phyloP scores from a whole-genome alignment of 2,113 vertebrate species.

The Microcebus murinus region DNA sequence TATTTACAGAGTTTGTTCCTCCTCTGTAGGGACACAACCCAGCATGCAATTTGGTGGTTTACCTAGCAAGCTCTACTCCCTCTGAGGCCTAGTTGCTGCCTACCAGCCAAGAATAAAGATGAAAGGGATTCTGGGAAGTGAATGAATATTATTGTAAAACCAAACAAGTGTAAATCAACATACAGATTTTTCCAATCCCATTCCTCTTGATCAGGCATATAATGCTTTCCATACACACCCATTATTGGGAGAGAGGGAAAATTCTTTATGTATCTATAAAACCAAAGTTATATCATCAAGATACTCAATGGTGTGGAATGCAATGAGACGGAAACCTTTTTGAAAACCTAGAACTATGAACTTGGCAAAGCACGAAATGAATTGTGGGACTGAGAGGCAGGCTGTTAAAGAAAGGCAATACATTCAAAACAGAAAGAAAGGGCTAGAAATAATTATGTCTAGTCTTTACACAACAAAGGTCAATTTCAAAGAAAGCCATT shows the following conservation, averaged over 20 bases:
- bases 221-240: neutral
- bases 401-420: neutral
- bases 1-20: slow-evolving; percentile 61
- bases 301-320: neutral
- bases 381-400: neutral
- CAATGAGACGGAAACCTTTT: slow-evolving; percentile 9
- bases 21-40: slow-evolving; percentile 28
- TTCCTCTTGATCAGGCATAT: neutral
- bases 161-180: neutral
- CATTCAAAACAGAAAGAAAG: slow-evolving; percentile 18
- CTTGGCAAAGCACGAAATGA: neutral
- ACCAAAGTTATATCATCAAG: neutral
- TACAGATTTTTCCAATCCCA: neutral
- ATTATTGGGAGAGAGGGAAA: neutral
- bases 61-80: neutral
- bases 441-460: neutral
- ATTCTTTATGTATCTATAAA: neutral
- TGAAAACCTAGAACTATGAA: neutral
- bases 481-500: neutral
- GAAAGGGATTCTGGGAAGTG: slow-evolving; percentile 33
- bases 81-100: neutral
- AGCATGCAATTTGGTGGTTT: slow-evolving; percentile 44
- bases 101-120: slow-evolving; percentile 28
- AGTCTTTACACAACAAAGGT: neutral
- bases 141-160: slow-evolving; percentile 25